Base-by-base conservation (phyloP, 2,888 invertebrate genomes). In the Sericinus montela region DNA sequence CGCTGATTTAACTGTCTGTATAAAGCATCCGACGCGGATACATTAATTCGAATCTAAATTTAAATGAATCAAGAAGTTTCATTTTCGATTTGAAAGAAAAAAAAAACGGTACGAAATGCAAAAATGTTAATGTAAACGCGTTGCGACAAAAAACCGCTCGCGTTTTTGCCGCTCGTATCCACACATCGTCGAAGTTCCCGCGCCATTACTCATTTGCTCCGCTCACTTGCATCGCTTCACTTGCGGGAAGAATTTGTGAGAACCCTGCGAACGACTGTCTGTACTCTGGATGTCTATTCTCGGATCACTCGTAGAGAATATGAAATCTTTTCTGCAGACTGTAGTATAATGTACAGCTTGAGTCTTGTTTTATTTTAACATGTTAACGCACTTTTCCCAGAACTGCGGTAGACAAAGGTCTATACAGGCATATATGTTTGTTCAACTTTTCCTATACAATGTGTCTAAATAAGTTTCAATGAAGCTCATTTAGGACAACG, bases 151-250 rank as follows among this genome's bases (percentile, higher is more conserved):
- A 49, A 23, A 36, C 34, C 29, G 44, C 11, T 30, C 46, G 45
- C 36, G 41, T 47, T 54, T 58, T 55, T 60, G 60, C 48, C 48
- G 56, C 38, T n/a, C 15, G 25, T 41, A 41, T 38, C 30, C 35
- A 23, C 38, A 32, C 25, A 16, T 30, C 34, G 32, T 4, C 10
- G 38, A 30, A 61, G 63, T 80, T 78, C 80, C 79, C 77, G 72
- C 70, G 74, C 56, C 59, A 86, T 85, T 85, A 86, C 70, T 53
- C 69, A 85, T 86, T 84, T 67, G 82, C 59, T 63, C 57, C 81
- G 85, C 82, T 81, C 80, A 83, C 81, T 85, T 84, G 77, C 64
- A 42, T 23, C 48, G 35, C 37, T 37, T 29, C 42, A 44, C 48
- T 49, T 34, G 43, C 44, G 16, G 25, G 32, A 4, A 39, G 38